Percentiles rank a stretch among this genome's conserved stretches.
These are phyloP conservation scores for Epizoanthus rinbou DNA, from an alignment of 92 coral and sea anemone species.

Conservation along the genomic window DNA sequence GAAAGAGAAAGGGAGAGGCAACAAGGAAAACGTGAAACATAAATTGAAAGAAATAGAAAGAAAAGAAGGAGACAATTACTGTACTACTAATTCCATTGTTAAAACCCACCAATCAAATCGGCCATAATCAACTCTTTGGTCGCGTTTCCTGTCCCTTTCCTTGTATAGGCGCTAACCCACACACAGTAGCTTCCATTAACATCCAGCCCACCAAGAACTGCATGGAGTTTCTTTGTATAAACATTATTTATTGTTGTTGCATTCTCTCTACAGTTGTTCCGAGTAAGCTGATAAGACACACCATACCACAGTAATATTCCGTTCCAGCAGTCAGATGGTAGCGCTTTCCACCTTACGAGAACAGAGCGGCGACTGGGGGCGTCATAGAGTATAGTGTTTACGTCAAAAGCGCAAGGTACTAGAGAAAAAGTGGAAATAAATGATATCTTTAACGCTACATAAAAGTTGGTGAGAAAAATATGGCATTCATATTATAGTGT, in stretches of 20 bases:
- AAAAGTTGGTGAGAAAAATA: too few relatives aligned
- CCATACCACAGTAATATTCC: conserved; percentile 73
- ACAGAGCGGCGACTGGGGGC: conserved; percentile 41
- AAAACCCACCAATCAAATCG: conserved; percentile 52
- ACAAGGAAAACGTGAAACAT: too few relatives aligned
- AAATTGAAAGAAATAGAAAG: too few relatives aligned
- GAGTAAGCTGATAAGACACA: conserved; percentile 48
- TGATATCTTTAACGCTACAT: too few relatives aligned
- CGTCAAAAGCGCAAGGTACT: conserved; percentile 64
- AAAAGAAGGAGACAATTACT: neutral
- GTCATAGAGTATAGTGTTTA: conserved; percentile 47
- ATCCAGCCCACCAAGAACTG: conserved; percentile 56
- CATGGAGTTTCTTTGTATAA: conserved; percentile 34
- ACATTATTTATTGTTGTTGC: conserved; percentile 30
- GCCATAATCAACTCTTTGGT: conserved; percentile 53
- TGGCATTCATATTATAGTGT: too few relatives aligned
- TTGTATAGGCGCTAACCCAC: conserved; percentile 64
- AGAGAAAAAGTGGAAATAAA: neutral
- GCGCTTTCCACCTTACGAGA: conserved; percentile 50
- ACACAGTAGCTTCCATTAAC: conserved; percentile 65
- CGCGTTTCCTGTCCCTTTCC: conserved; percentile 71
- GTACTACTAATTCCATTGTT: neutral
- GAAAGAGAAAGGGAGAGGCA: too few relatives aligned
- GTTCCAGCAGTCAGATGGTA: conserved; percentile 52
- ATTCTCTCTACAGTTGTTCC: conserved; percentile 1